A percentile compares a stretch with the other conserved stretches of the same genome.
phyloP scores from a whole-genome alignment of 2,888 invertebrate species.

The Holacanthella duospinosa region DNA sequence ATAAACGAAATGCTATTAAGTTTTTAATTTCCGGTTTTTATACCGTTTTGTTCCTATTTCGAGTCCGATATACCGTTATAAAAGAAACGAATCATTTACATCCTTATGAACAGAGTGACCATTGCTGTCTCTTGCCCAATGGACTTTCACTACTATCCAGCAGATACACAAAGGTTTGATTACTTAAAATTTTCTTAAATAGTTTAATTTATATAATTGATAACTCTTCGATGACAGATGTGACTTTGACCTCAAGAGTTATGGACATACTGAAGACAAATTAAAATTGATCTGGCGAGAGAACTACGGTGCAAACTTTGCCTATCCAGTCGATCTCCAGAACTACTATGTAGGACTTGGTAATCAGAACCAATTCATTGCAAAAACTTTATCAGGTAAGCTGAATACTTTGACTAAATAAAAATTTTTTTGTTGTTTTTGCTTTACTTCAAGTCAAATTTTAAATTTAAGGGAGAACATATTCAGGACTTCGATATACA shows the following conservation, averaged over 20 bases:
- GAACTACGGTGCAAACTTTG: conserved; percentile 31
- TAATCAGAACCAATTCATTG: conserved; percentile 28
- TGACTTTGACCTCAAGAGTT: conserved; percentile 37
- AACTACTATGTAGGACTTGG: conserved; percentile 37
- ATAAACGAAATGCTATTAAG: no score
- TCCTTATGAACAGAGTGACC: no score
- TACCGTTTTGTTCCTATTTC: no score
- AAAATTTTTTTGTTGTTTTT: background rate
- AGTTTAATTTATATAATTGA: background rate
- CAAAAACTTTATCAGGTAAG: conserved; percentile 32
- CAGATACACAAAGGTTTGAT: background rate
- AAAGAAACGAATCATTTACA: no score
- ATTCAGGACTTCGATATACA: conserved; percentile 36
- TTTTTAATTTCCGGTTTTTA: no score
- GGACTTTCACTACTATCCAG: conserved; percentile 38
- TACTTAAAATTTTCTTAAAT: background rate
- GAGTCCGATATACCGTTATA: no score
- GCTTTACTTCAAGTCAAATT: no score
- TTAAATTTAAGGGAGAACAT: no score
- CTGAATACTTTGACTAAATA: background rate
- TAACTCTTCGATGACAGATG: conserved; percentile 19
- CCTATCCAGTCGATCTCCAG: conserved; percentile 31
- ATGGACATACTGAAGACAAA: conserved; percentile 25
- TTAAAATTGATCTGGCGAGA: conserved; percentile 26
- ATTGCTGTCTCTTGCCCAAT: conserved; percentile 38